Evolutionary conservation across 2,888 invertebrate genomes (phyloP).

Genomic region (Tenthredo distinguenda): DNA sequence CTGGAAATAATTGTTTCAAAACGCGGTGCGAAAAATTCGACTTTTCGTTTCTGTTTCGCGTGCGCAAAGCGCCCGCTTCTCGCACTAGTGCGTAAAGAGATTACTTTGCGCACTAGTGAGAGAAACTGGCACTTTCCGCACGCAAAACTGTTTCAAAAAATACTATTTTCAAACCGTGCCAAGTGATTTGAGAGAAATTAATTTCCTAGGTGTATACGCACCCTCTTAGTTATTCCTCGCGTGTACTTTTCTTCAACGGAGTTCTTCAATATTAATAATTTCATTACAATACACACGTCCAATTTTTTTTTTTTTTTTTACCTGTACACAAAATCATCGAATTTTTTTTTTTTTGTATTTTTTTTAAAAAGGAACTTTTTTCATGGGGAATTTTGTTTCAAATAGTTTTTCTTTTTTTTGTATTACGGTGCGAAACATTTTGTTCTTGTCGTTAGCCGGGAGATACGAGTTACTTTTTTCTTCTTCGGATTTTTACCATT

Average conservation of each 20-base stretch:
- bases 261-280: constrained; percentile 2
- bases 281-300: neutral
- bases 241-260: neutral
- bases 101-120: too few relatives aligned
- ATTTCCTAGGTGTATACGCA: too few relatives aligned
- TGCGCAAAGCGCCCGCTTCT: too few relatives aligned
- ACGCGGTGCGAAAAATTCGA: too few relatives aligned
- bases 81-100: too few relatives aligned
- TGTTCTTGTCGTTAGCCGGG: neutral
- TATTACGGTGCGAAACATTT: neutral
- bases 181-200: too few relatives aligned
- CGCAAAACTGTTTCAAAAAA: too few relatives aligned
- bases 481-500: neutral
- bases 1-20: too few relatives aligned
- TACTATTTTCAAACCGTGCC: too few relatives aligned
- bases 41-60: too few relatives aligned
- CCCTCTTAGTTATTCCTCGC: neutral
- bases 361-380: neutral
- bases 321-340: neutral
- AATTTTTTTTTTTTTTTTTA: neutral
- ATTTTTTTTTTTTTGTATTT: too few relatives aligned
- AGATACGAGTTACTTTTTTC: neutral
- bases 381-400: neutral
- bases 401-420: neutral
- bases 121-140: too few relatives aligned